Conservation (phyloP, 2,113 vertebrate species). For the Aspiorhynchus laticeps region DNA sequence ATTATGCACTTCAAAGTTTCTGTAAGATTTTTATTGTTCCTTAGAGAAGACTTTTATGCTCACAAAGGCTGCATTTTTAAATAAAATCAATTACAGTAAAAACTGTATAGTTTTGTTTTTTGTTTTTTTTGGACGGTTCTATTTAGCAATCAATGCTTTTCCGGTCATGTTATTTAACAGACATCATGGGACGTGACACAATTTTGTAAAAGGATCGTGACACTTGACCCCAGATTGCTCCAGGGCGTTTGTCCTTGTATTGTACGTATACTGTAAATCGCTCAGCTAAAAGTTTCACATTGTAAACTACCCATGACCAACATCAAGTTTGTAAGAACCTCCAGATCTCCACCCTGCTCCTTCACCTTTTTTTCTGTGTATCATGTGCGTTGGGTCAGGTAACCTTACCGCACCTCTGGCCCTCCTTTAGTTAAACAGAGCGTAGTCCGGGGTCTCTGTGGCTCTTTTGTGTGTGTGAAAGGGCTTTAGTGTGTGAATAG, state of each 20-base stretch:
- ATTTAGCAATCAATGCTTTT: not conserved
- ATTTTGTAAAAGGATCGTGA: not conserved
- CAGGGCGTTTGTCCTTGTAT: not conserved
- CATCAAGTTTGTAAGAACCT: not conserved
- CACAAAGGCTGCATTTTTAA: too few species aligned
- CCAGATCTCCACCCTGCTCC: slow-evolving; percentile 28
- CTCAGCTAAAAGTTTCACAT: not conserved
- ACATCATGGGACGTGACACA: not conserved
- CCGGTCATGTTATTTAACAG: not conserved
- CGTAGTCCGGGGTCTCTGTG: slow-evolving; percentile 56
- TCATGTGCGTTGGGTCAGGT: slow-evolving; percentile 66
- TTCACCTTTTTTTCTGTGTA: slow-evolving; percentile 63
- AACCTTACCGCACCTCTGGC: slow-evolving; percentile 72
- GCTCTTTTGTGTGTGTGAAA: slow-evolving; percentile 38
- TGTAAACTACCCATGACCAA: not conserved
- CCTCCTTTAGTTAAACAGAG: slow-evolving; percentile 70
- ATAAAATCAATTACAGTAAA: too few species aligned
- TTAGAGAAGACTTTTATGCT: too few species aligned
- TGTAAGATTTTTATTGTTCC: too few species aligned
- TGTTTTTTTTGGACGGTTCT: too few species aligned
- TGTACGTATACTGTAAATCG: not conserved
- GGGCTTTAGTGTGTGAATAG: slow-evolving; percentile 35
- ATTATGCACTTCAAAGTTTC: too few species aligned
- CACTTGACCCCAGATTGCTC: slow-evolving; percentile 9
- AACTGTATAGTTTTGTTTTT: too few species aligned